Evolutionary conservation across 2,888 invertebrate genomes (phyloP), one percentile per base, ranked within the genome.

Genomic region (Ophraella communa): DNA sequence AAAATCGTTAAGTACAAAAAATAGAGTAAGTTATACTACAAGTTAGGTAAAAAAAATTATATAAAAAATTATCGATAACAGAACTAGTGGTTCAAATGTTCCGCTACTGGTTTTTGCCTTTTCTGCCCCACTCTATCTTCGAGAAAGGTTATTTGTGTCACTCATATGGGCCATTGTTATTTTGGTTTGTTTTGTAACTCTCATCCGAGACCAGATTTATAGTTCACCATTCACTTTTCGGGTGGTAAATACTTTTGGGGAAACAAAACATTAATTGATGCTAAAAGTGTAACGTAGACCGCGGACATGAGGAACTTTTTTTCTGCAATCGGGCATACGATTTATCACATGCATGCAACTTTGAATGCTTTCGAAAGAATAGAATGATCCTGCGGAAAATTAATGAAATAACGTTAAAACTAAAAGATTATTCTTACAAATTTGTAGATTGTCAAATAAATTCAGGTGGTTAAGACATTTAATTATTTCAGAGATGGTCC

Each of bases 131-230:
- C 42, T 52, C 33, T 21, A 27, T 58, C 62, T 62, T 57, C 30
- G 57, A 30, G 62, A 73, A 74, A 76, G 75, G 80, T 80, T 80
- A 80, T 80, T 80, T 79, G 78, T 80, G 81, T 80, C 81, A 81
- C 80, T 81, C 80, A 80, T 79, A 80, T 77, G 78, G 78, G 74
- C 79, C 78, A 79, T 80, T 80, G 79, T 80, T 79, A 74, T 77
- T 79, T 79, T 78, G 78, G 80, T 81, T 81, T 81, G 80, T 81
- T 81, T 80, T 79, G 79, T 79, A 80, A 80, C 81, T 77, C 76
- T 74, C 68, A 64, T 71, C 24, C 49, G 27, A 24, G 51, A 52
- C 52, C 60, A 78, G 78, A 81, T 81, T 80, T 80, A 81, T 81
- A 72, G 75, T 77, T 68, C 64, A 60, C 74, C 69, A 71, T 74